Conservation (phyloP, 2,113 vertebrate genomes). For the Phyllostomus discolor region DNA sequence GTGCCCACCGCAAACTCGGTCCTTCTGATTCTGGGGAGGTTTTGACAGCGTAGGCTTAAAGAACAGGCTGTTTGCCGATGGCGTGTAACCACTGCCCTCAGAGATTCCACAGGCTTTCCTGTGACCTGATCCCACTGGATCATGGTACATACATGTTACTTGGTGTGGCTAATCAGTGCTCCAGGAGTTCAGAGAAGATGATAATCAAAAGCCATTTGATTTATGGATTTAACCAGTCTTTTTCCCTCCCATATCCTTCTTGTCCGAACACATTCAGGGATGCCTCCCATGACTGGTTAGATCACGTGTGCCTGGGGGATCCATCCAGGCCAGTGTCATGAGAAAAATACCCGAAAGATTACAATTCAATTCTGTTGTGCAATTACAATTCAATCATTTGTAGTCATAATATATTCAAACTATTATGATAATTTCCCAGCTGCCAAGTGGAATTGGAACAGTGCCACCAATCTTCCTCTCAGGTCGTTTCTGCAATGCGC, state of each 20-base stretch:
- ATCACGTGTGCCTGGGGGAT: background rate
- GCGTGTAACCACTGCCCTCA: background rate
- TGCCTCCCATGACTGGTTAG: background rate
- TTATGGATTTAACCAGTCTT: background rate
- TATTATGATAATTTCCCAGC: background rate
- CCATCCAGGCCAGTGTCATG: background rate
- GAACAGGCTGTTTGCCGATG: background rate
- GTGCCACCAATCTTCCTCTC: background rate
- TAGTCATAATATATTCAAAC: background rate
- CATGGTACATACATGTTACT: background rate
- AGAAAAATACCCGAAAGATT: slow-evolving; percentile 10
- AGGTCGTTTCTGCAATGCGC: background rate
- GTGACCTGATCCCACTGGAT: background rate
- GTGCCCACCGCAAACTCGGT: background rate
- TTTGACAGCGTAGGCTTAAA: background rate
- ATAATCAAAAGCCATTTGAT: background rate
- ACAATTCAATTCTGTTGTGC: background rate
- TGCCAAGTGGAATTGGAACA: background rate
- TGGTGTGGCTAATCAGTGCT: background rate
- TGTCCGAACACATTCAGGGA: background rate
- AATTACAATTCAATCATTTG: background rate
- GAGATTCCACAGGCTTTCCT: background rate
- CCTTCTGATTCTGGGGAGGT: background rate
- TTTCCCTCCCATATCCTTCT: background rate
- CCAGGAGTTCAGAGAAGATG: background rate